phyloP scores from a whole-genome alignment of 2,888 invertebrate genomes.

The Galeopsomyia nigrocyanea region DNA sequence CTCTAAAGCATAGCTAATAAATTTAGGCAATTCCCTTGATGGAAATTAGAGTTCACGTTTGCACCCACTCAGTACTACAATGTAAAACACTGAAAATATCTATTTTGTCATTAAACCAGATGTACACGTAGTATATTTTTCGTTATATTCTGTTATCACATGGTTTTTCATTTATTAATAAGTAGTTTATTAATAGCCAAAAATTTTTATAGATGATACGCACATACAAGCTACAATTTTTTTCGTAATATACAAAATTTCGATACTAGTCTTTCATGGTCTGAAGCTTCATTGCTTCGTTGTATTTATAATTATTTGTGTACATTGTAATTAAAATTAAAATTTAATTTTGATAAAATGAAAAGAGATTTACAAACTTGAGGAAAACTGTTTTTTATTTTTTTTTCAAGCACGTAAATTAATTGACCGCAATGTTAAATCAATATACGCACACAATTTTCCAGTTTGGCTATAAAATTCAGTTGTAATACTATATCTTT shows the following conservation, averaged over 20 bases:
- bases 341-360: neutral
- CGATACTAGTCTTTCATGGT: constrained; percentile 5
- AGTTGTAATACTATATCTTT: constrained; percentile 25
- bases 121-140: constrained; percentile 26
- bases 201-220: constrained; percentile 16
- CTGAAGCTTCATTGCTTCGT: neutral
- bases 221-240: constrained; percentile 15
- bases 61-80: constrained; percentile 4
- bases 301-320: neutral
- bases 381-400: constrained; percentile 17
- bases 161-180: constrained; percentile 36
- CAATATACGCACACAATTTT: constrained; percentile 7
- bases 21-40: constrained; percentile 19
- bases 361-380: constrained; percentile 7
- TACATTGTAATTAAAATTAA: constrained; percentile 4
- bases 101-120: constrained; percentile 8
- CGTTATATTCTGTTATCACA: constrained; percentile 37
- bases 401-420: constrained; percentile 8
- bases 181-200: neutral
- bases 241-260: constrained; percentile 9
- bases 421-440: constrained; percentile 14
- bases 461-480: constrained; percentile 21
- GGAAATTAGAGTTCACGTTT: neutral
- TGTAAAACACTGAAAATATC: constrained; percentile 15
- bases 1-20: neutral